Evolutionary conservation across 2,888 invertebrate genomes (phyloP).

Genomic region (Phragmatobia fuliginosa): DNA sequence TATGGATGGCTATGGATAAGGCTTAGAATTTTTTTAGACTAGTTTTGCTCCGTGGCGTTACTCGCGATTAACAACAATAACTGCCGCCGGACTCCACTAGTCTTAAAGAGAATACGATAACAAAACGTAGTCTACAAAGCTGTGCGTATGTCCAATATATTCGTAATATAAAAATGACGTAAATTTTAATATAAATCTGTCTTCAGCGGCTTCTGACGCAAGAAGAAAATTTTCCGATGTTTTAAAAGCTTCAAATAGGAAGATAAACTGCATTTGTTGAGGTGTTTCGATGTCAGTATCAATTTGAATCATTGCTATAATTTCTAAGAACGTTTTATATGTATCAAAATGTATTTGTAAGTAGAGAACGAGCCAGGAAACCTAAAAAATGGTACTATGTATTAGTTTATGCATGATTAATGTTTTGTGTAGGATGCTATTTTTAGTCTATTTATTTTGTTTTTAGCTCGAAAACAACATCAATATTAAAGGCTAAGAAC

Average conservation of each 20-base stretch:
- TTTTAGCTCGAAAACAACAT: no score
- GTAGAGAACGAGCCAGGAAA: not conserved
- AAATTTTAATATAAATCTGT: slow-evolving; percentile 13
- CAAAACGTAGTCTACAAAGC: not conserved
- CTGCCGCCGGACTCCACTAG: no score
- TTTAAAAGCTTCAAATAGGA: slow-evolving; percentile 3
- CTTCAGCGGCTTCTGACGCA: slow-evolving; percentile 7
- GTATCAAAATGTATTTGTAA: not conserved
- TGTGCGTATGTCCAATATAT: not conserved
- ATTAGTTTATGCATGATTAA: not conserved
- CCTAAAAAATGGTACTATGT: not conserved
- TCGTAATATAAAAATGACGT: slow-evolving; percentile 2
- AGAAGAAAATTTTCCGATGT: not conserved
- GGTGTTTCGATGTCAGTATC: slow-evolving; percentile 5
- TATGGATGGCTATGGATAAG: no score
- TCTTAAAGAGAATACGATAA: not conserved
- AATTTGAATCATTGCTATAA: not conserved
- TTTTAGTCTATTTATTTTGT: not conserved
- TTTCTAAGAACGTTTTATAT: not conserved
- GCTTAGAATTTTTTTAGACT: no score
- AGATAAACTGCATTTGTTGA: slow-evolving; percentile 4
- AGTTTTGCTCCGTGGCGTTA: no score
- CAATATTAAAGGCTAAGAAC: no score
- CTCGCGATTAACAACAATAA: no score
- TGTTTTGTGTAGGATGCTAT: not conserved